Evolutionary conservation across 2,113 vertebrate genomes (phyloP), one percentile per base, ranked within the genome.

Genomic region (Cricetomys ansorgei): DNA sequence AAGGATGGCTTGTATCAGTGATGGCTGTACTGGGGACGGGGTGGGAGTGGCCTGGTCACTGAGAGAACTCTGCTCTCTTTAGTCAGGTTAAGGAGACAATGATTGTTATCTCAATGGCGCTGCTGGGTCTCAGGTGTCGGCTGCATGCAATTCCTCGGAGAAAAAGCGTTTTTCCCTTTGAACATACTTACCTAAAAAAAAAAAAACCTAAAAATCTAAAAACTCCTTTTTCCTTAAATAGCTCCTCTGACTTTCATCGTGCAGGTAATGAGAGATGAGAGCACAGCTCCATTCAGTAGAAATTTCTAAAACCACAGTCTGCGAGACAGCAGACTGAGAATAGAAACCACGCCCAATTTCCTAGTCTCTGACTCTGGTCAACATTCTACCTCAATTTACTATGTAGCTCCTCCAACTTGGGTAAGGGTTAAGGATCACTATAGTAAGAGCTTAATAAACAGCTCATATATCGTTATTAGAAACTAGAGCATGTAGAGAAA

Each of bases 111-210:
- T 40, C 75, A 88, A 88, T 9, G 69, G 53, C 15, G 55, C 62
- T 75, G 67, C 29, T 31, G 70, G 85, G 70, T 85, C 53, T 76
- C 37, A 50, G 57, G n/a, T n/a, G n/a, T n/a, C n/a, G n/a, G 43
- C 43, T 90, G 34, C 3, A 50, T 1, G 12, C 10, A 80, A 43
- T 79, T 70, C 69, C 64, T 89, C 45, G 53, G 21, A 89, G 77
- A 86, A 83, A 83, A 19, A 97, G 11, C 19, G 73, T 65, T 72
- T 84, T 85, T 16, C 27, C n/a, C 29, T 29, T 86, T 53, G 64
- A 84, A n/a, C 27, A 76, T 67, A 81, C 83, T 93, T 88, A 95
- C 86, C 95, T 89, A 91, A 94, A 92, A 88, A 84, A 34, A 86
- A 91, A 94, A 92, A 88, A 84, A 34, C 40, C 37, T 62, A 62